These are phyloP conservation scores for Lepidurus packardi DNA, from an alignment of 1,140 invertebrate species.

Conservation along the genomic window DNA sequence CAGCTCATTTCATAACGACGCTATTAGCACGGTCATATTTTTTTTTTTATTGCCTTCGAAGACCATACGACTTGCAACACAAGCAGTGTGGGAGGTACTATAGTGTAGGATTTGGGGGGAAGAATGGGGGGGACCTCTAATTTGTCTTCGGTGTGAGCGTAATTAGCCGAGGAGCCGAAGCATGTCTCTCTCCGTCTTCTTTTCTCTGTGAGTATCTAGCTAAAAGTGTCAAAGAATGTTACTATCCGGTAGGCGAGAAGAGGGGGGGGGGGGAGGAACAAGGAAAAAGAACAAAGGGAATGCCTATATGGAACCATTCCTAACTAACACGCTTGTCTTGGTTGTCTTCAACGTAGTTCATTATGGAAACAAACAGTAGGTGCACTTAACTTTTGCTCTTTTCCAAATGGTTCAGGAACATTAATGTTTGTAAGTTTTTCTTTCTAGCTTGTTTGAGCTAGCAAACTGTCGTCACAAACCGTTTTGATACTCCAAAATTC, in stretches of 20 bases:
- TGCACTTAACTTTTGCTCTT: background rate
- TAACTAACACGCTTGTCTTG: background rate
- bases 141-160: conserved; percentile 9
- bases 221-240: conserved; percentile 16
- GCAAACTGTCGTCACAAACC: too few relatives aligned
- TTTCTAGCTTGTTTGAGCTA: background rate
- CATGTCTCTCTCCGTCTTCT: background rate
- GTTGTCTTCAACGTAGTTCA: conserved; percentile 3
- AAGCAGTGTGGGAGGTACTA: background rate
- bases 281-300: background rate
- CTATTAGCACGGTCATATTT: background rate
- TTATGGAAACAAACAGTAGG: background rate
- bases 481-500: too few relatives aligned
- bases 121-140: background rate
- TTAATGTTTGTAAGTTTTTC: background rate
- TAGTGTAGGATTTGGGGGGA: background rate
- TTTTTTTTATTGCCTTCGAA: too few relatives aligned
- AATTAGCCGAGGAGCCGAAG: conserved; percentile 2
- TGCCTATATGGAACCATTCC: background rate
- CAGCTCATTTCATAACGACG: background rate
- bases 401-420: background rate
- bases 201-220: background rate
- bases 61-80: background rate
- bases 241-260: background rate
- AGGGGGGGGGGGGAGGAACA: background rate